phyloP scores from a whole-genome alignment of 2,888 invertebrate genomes.

The Diaperis boleti region DNA sequence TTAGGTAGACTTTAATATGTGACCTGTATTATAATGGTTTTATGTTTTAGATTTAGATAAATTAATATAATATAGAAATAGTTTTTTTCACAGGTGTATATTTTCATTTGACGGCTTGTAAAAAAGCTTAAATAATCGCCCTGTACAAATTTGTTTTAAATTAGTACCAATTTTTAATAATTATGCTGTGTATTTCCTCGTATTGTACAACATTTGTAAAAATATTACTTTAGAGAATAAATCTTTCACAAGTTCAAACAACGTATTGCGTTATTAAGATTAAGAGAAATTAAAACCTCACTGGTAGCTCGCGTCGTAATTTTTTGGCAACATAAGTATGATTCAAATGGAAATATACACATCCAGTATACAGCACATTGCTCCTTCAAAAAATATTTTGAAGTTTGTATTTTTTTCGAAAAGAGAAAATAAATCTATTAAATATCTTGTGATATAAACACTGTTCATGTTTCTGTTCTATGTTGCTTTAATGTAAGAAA shows the following conservation, averaged over 20 bases:
- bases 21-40: slow-evolving; percentile 67
- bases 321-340: too few species aligned
- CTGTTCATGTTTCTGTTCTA: slow-evolving; percentile 53
- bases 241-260: neutral
- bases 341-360: slow-evolving; percentile 49
- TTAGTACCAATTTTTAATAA: slow-evolving; percentile 9
- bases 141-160: slow-evolving; percentile 36
- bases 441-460: slow-evolving; percentile 57
- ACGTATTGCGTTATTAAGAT: neutral
- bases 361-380: slow-evolving; percentile 41
- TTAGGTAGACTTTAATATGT: slow-evolving; percentile 63
- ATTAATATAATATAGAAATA: slow-evolving; percentile 64
- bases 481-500: slow-evolving; percentile 49
- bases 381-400: slow-evolving; percentile 41
- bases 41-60: slow-evolving; percentile 66
- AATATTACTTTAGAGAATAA: slow-evolving; percentile 23
- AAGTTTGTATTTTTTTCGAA: slow-evolving; percentile 41
- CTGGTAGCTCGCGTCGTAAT: neutral
- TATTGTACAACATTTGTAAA: slow-evolving; percentile 18
- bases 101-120: slow-evolving; percentile 55
- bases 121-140: slow-evolving; percentile 2
- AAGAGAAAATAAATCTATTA: slow-evolving; percentile 46
- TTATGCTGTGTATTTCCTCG: slow-evolving; percentile 8
- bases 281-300: neutral
- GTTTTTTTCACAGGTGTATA: slow-evolving; percentile 59